Conservation (phyloP, 2,113 vertebrate species). For the Leuciscus idus region DNA sequence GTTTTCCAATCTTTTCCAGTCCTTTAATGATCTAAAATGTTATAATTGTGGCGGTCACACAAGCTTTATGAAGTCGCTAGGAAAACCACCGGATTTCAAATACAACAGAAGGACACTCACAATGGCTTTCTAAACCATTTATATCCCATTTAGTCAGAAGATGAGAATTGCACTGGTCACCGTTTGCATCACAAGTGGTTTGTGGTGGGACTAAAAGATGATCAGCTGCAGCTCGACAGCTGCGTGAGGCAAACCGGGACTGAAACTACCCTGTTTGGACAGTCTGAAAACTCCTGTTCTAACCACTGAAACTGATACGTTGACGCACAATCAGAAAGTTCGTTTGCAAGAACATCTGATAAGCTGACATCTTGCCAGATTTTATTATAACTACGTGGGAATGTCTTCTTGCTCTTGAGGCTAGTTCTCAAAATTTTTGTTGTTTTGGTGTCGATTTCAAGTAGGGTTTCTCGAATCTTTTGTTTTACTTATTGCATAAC, state of each 20-base stretch:
- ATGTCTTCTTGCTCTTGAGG: neutral
- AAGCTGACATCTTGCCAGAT: neutral
- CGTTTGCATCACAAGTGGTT: neutral
- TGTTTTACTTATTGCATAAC: too few relatives aligned
- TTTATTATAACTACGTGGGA: neutral
- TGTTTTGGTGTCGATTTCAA: neutral
- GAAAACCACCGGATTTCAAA: neutral
- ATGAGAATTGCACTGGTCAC: neutral
- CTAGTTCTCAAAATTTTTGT: neutral
- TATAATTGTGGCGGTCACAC: neutral
- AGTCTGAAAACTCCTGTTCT: conserved; percentile 21
- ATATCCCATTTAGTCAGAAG: neutral
- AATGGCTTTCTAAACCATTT: neutral
- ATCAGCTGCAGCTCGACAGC: conserved; percentile 43
- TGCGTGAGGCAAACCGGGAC: conserved; percentile 20
- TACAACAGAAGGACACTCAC: neutral
- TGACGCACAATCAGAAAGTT: conserved; percentile 4
- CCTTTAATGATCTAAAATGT: too few relatives aligned
- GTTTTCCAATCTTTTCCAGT: too few relatives aligned
- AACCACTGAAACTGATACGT: conserved; percentile 45
- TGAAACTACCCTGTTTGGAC: conserved; percentile 42
- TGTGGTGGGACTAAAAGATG: neutral
- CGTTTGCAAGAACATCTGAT: neutral
- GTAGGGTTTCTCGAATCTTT: too few relatives aligned
- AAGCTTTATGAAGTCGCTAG: neutral